Evolutionary conservation across 2,797 vertebrate species (phyloP), one percentile per base, ranked within the genome.

Genomic region (Catharus ustulatus): DNA sequence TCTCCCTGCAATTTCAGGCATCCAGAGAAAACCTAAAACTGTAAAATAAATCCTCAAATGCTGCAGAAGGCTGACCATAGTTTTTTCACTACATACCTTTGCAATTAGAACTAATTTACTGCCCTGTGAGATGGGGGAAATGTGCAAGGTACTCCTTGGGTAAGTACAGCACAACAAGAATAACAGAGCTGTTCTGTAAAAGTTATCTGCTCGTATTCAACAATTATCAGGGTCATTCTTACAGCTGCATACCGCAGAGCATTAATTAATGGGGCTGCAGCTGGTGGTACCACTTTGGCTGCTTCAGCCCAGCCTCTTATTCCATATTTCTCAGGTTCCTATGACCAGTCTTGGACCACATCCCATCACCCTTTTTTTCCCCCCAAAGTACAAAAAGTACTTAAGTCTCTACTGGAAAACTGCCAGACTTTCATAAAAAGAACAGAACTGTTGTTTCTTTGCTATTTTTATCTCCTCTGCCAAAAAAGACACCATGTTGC

Each of bases 221-320:
- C 97, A 97, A 97, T 96, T 97, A 97, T 97, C 98, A 97, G 98
- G 98, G 98, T 98, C 98, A 97, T 97, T 97, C 97, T 95, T 97
- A 77, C 96, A 87, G 96, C 96, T 96, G 80, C 98, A 98, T 98
- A 98, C 97, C 96, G 45, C 94, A 96, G 97, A 96, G 93, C 75
- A 81, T 97, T 98, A 98, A 98, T 98, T 98, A 98, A 98, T 98
- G 97, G 97, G 88, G 95, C 96, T 98, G 98, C 98, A 98, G 98
- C 98, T 98, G 98, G 98, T 97, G 97, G 98, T 98, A 98, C 98
- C 98, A 98, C 97, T 98, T 98, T 97, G 98, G 97, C 97, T 90
- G 97, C 97, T 97, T 95, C 89, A 95, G 89, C 96, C 94, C 92
- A 95, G 95, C 96, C 97, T 98, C 95, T 96, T 94, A 97, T 86